Evolutionary conservation across 2,797 vertebrate genomes (phyloP).

Genomic region (Alfaro cultratus): DNA sequence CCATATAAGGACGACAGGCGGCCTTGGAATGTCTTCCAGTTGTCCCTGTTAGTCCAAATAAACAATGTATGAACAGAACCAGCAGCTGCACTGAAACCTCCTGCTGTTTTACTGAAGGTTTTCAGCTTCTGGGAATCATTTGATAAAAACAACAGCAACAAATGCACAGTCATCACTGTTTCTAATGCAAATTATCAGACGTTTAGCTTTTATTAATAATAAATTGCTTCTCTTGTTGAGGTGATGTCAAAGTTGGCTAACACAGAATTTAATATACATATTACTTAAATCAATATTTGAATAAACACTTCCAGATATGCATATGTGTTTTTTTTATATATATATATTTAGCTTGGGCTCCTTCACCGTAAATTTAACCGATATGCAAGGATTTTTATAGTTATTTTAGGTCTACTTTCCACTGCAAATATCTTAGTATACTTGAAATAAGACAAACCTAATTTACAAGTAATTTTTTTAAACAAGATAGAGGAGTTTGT

Average conservation of each 20-base stretch:
- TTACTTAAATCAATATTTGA: no score
- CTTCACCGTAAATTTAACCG: no score
- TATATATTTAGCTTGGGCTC: no score
- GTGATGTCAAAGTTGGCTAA: not conserved
- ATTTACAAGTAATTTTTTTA: no score
- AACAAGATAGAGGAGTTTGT: no score
- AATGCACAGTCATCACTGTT: not conserved
- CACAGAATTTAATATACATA: no score
- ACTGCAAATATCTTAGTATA: no score
- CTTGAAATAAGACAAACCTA: no score
- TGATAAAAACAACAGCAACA: not conserved
- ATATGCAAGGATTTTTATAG: no score
- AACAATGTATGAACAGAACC: not conserved
- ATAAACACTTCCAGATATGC: no score
- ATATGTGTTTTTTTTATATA: no score
- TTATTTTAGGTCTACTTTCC: no score
- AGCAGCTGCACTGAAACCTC: not conserved
- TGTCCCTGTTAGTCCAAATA: constrained; percentile 14
- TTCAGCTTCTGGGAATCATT: not conserved
- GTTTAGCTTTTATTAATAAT: not conserved
- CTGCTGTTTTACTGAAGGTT: not conserved
- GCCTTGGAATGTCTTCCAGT: constrained; percentile 12
- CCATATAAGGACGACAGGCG: constrained; percentile 35
- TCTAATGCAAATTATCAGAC: not conserved
- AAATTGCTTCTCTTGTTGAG: not conserved